Percentiles rank a stretch among this genome's conserved stretches.
Conservation (phyloP, 30 jellyfish, hydroid and myxozoan species). For the Turritopsis rubra region DNA sequence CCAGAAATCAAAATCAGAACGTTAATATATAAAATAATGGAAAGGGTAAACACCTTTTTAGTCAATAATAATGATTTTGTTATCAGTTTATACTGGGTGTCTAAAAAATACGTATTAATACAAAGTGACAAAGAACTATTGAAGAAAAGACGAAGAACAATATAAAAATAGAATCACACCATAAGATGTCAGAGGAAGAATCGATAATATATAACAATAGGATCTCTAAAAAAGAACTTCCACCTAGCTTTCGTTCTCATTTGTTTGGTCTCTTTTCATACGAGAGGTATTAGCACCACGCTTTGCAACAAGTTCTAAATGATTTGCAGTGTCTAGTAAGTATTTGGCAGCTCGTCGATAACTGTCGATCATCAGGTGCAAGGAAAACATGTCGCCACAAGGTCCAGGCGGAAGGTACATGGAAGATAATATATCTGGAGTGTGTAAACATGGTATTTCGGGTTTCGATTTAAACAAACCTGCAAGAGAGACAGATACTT, state of each 20-base stretch:
- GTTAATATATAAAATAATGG: not conserved
- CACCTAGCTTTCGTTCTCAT: not conserved
- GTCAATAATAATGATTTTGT: not conserved
- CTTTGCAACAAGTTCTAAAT: conserved; percentile 37
- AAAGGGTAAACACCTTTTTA: not conserved
- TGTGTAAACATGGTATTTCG: conserved; percentile 19
- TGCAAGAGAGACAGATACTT: not conserved
- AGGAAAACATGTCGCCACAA: conserved; percentile 30
- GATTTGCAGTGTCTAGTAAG: conserved; percentile 64
- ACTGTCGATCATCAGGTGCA: conserved; percentile 52
- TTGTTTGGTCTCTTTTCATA: conserved; percentile 24
- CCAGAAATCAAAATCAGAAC: not conserved
- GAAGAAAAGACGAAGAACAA: not conserved
- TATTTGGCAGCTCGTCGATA: conserved; percentile 81
- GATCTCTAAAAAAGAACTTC: not conserved
- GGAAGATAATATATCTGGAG: conserved; percentile 32
- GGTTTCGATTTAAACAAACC: conserved; percentile 25
- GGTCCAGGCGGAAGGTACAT: conserved; percentile 33
- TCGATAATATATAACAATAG: too few species aligned
- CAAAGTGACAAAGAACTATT: not conserved
- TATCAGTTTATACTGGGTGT: not conserved
- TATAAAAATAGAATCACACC: not conserved
- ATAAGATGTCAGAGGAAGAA: too few species aligned
- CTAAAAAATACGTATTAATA: not conserved
- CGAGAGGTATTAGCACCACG: conserved; percentile 25